Conservation (phyloP, 2,113 vertebrate species). For the Tauraco erythrolophus region DNA sequence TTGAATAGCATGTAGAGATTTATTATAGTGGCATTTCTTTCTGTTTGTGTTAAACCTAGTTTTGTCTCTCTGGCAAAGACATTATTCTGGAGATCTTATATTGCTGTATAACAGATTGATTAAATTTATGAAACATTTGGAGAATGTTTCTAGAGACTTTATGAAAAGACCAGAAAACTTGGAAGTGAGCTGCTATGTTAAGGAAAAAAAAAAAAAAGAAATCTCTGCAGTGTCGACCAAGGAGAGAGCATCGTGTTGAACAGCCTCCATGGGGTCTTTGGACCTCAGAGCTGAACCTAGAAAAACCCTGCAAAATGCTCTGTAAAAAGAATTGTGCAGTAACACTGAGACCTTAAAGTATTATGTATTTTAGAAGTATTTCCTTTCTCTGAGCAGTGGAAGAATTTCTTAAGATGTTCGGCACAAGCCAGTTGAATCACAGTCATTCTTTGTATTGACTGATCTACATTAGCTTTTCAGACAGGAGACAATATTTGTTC, state of each 20-base stretch:
- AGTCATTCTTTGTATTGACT: neutral
- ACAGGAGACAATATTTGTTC: neutral
- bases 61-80: neutral
- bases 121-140: neutral
- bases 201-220: neutral
- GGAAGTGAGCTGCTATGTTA: neutral
- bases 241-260: neutral
- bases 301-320: neutral
- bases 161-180: neutral
- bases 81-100: conserved; percentile 6
- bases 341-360: neutral
- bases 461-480: neutral
- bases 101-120: neutral
- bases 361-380: neutral
- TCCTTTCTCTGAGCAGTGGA: neutral
- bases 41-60: neutral
- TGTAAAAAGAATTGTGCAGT: neutral
- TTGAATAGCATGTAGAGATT: neutral
- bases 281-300: neutral
- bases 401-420: neutral
- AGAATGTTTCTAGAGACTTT: neutral
- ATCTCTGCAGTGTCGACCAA: neutral
- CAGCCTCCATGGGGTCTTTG: neutral
- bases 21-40: conserved; percentile 16
- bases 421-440: neutral